Conservation (phyloP, 2,113 vertebrate species). For the Entelurus aequoreus region DNA sequence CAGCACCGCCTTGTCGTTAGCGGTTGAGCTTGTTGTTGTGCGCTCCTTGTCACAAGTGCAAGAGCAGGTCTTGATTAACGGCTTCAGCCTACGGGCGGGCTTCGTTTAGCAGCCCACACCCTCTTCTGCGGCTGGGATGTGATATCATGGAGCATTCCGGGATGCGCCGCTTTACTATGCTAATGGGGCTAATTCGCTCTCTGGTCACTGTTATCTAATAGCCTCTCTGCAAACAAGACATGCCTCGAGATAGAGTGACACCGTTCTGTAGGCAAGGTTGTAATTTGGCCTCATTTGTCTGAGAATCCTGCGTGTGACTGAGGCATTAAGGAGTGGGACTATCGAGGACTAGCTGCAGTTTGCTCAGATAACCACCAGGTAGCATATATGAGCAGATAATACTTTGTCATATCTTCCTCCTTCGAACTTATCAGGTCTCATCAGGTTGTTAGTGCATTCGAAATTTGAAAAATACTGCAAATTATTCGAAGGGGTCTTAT, state of each 20-base stretch:
- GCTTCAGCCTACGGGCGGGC: constrained; percentile 30
- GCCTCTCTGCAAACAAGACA: constrained; percentile 34
- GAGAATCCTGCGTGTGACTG: too few relatives aligned
- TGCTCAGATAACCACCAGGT: too few relatives aligned
- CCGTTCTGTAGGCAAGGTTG: too few relatives aligned
- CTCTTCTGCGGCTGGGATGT: constrained; percentile 49
- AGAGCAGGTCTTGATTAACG: constrained; percentile 42
- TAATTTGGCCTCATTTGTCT: too few relatives aligned
- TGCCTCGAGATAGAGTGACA: not conserved
- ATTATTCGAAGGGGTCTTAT: too few relatives aligned
- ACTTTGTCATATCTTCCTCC: too few relatives aligned
- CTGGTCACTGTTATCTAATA: constrained; percentile 45
- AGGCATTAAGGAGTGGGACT: too few relatives aligned
- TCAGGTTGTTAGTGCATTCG: too few relatives aligned
- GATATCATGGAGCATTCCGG: constrained; percentile 65
- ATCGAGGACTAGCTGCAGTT: too few relatives aligned
- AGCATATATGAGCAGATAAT: too few relatives aligned
- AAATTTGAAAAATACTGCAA: too few relatives aligned
- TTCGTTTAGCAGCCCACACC: constrained; percentile 20
- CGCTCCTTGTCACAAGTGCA: constrained; percentile 22
- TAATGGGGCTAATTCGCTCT: constrained; percentile 55
- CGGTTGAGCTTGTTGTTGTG: not conserved
- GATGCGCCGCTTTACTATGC: constrained; percentile 56
- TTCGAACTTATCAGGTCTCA: too few relatives aligned
- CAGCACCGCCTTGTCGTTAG: not conserved